phyloP scores from a whole-genome alignment of 1,140 invertebrate genomes.

The Drosophila nikananu region DNA sequence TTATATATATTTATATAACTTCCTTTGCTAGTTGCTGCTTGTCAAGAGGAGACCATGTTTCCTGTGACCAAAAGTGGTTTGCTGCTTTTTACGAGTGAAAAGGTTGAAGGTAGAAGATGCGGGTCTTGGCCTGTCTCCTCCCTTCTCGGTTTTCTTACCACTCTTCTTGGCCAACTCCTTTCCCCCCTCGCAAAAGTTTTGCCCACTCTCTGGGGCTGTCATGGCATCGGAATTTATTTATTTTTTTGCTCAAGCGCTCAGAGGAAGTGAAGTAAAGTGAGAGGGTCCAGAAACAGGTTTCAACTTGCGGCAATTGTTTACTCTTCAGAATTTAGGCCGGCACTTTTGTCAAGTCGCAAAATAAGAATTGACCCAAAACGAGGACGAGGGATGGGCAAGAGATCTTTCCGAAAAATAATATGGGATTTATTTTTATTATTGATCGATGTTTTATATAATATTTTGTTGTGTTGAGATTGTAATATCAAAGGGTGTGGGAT shows the following conservation, averaged over 20 bases:
- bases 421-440: not conserved
- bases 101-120: conserved; percentile 72
- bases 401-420: not conserved
- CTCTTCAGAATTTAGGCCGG: conserved; percentile 77
- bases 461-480: not conserved
- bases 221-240: conserved; percentile 69
- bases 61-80: conserved; percentile 56
- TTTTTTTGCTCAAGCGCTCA: conserved; percentile 3
- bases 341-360: conserved; percentile 57
- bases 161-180: conserved; percentile 40
- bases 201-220: conserved; percentile 67
- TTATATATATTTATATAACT: conserved; percentile 34
- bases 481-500: no score
- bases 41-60: conserved; percentile 37
- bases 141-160: conserved; percentile 8
- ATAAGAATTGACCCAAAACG: conserved; percentile 59
- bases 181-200: conserved; percentile 64
- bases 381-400: not conserved
- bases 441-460: not conserved
- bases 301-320: conserved; percentile 59
- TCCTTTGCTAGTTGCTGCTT: conserved; percentile 39
- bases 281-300: conserved; percentile 66
- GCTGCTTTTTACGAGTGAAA: conserved; percentile 57
- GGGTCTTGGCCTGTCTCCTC: conserved; percentile 13
- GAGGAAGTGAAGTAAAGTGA: conserved; percentile 35